phyloP scores from a whole-genome alignment of 2,113 vertebrate genomes.

The Andinoacara biseriatus region DNA sequence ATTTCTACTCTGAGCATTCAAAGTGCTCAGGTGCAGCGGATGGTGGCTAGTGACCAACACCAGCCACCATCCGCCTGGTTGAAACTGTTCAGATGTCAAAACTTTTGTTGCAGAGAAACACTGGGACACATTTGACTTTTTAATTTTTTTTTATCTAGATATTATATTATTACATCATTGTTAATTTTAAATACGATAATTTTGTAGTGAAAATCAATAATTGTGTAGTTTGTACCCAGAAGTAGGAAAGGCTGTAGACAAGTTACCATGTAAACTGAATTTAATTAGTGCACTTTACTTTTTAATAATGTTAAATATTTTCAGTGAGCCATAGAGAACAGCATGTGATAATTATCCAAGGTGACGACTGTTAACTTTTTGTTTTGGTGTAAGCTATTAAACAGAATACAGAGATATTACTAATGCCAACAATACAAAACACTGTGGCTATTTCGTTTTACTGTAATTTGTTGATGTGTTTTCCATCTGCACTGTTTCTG shows the following conservation, averaged over 20 bases:
- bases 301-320: background rate
- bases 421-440: background rate
- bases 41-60: too few relatives aligned
- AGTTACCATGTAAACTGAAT: background rate
- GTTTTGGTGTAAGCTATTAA: background rate
- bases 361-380: background rate
- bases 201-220: background rate
- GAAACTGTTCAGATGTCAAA: background rate
- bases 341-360: background rate
- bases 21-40: too few relatives aligned
- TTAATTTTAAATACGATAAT: background rate
- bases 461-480: slow-evolving; percentile 45
- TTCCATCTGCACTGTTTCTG: slow-evolving; percentile 46
- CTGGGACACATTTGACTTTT: background rate
- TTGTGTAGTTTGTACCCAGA: background rate
- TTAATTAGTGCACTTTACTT: background rate
- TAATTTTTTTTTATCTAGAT: background rate
- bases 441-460: background rate
- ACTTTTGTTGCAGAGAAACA: background rate
- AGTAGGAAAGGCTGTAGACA: background rate
- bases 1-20: background rate
- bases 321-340: background rate
- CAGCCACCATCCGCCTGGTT: background rate
- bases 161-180: background rate
- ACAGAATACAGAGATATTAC: background rate